Evolutionary conservation across 2,113 vertebrate species (phyloP).

Genomic region (Leucopternis melanops): DNA sequence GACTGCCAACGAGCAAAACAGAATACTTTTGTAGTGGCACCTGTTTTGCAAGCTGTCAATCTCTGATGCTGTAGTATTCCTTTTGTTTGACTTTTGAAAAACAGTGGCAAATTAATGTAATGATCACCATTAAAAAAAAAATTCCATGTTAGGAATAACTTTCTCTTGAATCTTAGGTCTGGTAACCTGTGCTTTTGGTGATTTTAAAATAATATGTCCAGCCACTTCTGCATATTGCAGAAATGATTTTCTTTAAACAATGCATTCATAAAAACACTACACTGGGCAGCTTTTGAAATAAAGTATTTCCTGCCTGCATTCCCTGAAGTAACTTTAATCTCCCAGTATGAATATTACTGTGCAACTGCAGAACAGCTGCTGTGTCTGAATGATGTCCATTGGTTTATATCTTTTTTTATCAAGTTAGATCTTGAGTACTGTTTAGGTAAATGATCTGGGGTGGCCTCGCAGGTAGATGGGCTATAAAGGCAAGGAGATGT

Average conservation of each 20-base stretch:
- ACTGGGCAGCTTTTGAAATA: background rate
- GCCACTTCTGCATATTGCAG: background rate
- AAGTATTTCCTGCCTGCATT: background rate
- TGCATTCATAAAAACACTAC: background rate
- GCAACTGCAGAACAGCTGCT: background rate
- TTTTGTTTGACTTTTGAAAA: background rate
- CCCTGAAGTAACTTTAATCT: background rate
- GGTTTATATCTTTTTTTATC: background rate
- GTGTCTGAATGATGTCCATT: background rate
- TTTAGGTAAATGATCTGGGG: background rate
- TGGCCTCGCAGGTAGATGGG: background rate
- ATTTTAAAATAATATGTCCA: background rate
- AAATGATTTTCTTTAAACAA: background rate
- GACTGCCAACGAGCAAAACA: background rate
- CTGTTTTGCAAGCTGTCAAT: background rate
- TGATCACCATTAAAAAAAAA: background rate
- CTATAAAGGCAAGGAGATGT: background rate
- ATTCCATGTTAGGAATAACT: background rate
- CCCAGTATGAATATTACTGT: background rate
- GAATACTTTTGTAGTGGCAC: background rate
- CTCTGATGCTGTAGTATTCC: background rate
- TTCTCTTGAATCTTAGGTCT: background rate
- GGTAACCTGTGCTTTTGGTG: background rate
- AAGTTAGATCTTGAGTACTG: background rate
- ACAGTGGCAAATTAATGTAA: background rate